Percentiles rank a stretch among this genome's conserved stretches.
Conservation (phyloP, 2,888 invertebrate species). For the Coelopa pilipes region DNA sequence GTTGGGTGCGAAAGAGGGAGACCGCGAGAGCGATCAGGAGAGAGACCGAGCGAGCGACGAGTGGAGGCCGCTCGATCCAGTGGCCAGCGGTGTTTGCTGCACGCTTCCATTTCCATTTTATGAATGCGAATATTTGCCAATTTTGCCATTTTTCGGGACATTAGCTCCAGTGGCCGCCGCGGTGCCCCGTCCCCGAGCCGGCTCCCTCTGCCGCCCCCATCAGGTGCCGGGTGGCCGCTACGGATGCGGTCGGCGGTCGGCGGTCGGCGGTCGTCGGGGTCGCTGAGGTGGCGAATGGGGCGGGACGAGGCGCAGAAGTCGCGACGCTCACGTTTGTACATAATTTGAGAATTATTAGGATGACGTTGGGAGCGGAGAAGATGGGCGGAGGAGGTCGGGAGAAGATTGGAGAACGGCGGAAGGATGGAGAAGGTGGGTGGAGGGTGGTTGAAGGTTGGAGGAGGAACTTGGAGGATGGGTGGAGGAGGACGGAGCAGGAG, state of each 20-base stretch:
- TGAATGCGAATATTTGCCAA: slow-evolving; percentile 35
- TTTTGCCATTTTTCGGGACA: slow-evolving; percentile 35
- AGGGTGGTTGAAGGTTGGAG: no score
- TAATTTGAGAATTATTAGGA: slow-evolving; percentile 29
- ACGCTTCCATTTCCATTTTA: not conserved
- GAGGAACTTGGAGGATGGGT: no score
- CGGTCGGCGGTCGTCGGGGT: not conserved
- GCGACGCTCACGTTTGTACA: slow-evolving; percentile 1
- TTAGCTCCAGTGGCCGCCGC: slow-evolving; percentile 13
- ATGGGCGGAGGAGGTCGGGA: no score
- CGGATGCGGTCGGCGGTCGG: not conserved
- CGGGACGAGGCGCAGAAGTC: not conserved
- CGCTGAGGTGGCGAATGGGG: not conserved
- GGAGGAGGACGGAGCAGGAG: no score
- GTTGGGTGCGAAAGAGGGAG: no score
- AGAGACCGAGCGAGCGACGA: no score
- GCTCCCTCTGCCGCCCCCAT: no score
- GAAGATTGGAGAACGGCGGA: no score
- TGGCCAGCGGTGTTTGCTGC: not conserved
- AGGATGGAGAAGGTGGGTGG: no score
- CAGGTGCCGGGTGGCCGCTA: no score
- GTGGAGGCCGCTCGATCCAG: not conserved
- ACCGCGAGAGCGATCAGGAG: no score
- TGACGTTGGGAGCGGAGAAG: not conserved
- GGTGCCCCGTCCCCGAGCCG: not conserved